A percentile compares a stretch with the other conserved stretches of the same genome.
Evolutionary conservation across 2,888 invertebrate genomes (phyloP).

Genomic region (Leptopterna dolabrata): DNA sequence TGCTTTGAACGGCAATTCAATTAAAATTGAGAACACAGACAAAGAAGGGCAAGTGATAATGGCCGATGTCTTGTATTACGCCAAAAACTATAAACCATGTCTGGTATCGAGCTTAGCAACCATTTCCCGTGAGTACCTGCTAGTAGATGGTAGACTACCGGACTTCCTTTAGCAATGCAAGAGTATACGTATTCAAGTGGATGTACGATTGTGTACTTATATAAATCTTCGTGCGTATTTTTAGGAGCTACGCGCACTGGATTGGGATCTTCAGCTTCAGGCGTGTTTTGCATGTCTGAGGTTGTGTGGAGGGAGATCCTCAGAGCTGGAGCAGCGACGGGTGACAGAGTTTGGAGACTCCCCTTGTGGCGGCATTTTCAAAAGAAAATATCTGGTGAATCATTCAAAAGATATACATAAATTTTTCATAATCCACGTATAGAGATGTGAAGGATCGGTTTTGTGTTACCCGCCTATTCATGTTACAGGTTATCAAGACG

Average conservation of each 20-base stretch:
- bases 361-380: conserved; percentile 67
- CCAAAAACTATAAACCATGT: conserved; percentile 71
- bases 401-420: too few relatives aligned
- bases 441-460: background rate
- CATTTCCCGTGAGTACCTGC: conserved; percentile 69
- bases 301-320: conserved; percentile 70
- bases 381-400: conserved; percentile 25
- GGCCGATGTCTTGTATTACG: conserved; percentile 76
- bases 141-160: background rate
- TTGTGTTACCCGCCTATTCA: too few relatives aligned
- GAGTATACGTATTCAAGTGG: too few relatives aligned
- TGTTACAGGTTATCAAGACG: conserved; percentile 45
- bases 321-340: conserved; percentile 71
- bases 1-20: conserved; percentile 77
- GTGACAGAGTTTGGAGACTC: conserved; percentile 75
- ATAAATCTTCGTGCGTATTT: background rate
- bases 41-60: conserved; percentile 78
- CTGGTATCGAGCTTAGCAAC: conserved; percentile 76
- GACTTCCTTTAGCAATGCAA: background rate
- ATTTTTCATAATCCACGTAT: background rate
- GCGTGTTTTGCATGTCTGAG: conserved; percentile 72
- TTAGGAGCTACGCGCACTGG: conserved; percentile 71
- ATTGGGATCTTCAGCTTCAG: conserved; percentile 71
- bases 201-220: too few relatives aligned
- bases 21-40: conserved; percentile 78